Evolutionary conservation across 1,140 invertebrate species (phyloP).

Genomic region (Pseudomyrmex gracilis): DNA sequence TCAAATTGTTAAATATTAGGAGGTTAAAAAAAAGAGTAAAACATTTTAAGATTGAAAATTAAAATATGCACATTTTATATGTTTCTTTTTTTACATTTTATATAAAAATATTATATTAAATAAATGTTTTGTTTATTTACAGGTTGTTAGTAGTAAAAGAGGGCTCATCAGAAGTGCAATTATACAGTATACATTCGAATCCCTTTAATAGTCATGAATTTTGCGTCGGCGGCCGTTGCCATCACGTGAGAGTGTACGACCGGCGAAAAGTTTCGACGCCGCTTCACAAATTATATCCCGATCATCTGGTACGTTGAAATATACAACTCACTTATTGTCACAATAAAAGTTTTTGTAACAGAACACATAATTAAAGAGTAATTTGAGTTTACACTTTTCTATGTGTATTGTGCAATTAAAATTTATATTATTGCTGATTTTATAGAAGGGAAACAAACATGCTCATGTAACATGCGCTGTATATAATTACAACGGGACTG

Average conservation of each 20-base stretch:
- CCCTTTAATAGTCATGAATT: conserved; percentile 92
- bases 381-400: background rate
- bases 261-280: conserved; percentile 86
- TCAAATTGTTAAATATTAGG: too few relatives aligned
- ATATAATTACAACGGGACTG: conserved; percentile 96
- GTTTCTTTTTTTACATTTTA: background rate
- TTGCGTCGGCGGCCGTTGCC: conserved; percentile 91
- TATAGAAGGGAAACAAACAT: conserved; percentile 61
- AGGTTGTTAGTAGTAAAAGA: conserved; percentile 90
- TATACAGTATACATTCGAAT: conserved; percentile 95
- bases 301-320: conserved; percentile 84
- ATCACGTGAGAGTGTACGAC: conserved; percentile 90
- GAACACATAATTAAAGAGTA: background rate
- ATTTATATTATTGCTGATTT: conserved; percentile 50
- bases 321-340: background rate
- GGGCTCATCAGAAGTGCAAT: conserved; percentile 87
- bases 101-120: conserved; percentile 30
- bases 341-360: background rate
- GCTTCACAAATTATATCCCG: conserved; percentile 86
- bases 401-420: background rate
- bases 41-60: background rate
- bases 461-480: conserved; percentile 94
- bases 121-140: conserved; percentile 69
- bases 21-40: too few relatives aligned
- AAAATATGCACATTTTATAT: background rate